Evolutionary conservation across 1,140 invertebrate species (phyloP), one percentile per base, ranked within the genome.

Genomic region (Macrobrachium rosenbergii): DNA sequence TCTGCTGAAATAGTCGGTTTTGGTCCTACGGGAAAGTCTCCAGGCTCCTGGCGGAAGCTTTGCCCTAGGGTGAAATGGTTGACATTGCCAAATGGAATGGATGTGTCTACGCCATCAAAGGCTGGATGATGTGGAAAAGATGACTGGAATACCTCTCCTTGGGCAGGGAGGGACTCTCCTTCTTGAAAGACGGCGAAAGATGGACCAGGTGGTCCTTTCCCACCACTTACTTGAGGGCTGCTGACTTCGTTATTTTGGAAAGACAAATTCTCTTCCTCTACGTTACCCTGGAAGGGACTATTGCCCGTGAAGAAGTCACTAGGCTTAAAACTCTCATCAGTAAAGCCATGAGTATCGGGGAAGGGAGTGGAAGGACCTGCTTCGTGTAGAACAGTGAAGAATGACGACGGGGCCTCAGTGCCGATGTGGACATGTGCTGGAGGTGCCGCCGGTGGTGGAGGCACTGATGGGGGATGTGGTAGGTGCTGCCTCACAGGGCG

Each of bases 341-440:
- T 77, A 43, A 87, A 87, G 28, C 77, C 85, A 28, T 77, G 67
- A n/a, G 16, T 81, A 19, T 60, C 63, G 0, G 85, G 85, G 59
- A 62, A 37, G n/a, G 85, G 52, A 8, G 85, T 69, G 12, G 85
- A 45, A n/a, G 11, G 64, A 10, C n/a, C 69, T 0, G 28, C 2
- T 1, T 87, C 85, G 17, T 87, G 85, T 37, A 87, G 17, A 8
- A 87, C 85, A 21, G 69, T 81, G 85, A 87, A 87, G 78, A 87
- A 87, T 11, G 85, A 87, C 63, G 85, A 81, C 2, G 45, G 78
- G 16, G 69, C 45, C 10, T 23, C 78, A 10, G 82, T 45, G 19
- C 58, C 17, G 28, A 28, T 19, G 21, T 77, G 60, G 59, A 17
- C 21, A 17, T 14, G 59, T 12, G 72, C 16, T 23, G 58, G 21